Evolutionary conservation across 2,797 vertebrate species (phyloP).

Genomic region (Xerus rutilus): DNA sequence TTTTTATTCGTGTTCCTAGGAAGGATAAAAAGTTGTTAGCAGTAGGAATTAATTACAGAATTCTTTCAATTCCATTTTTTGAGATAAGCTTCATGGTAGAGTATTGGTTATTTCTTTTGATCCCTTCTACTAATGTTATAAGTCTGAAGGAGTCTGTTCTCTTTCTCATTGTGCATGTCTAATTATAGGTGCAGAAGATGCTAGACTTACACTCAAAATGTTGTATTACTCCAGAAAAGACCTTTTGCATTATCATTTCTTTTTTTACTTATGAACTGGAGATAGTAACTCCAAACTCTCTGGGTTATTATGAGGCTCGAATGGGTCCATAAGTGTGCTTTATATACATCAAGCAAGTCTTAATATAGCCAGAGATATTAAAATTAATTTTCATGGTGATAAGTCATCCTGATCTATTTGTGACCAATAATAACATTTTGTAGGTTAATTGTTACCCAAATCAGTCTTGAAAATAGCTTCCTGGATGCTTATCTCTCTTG

Average conservation of each 20-base stretch:
- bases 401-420: not conserved
- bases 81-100: not conserved
- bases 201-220: not conserved
- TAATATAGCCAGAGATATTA: not conserved
- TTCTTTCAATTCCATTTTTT: not conserved
- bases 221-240: not conserved
- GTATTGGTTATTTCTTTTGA: conserved; percentile 38
- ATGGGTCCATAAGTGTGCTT: not conserved
- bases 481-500: not conserved
- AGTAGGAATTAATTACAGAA: conserved; percentile 37
- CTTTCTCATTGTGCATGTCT: not conserved
- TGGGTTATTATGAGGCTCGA: not conserved
- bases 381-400: not conserved
- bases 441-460: not conserved
- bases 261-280: not conserved
- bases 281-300: not conserved
- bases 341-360: not conserved
- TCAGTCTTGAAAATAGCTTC: not conserved
- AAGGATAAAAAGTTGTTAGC: not conserved
- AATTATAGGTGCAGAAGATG: not conserved
- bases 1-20: conserved; percentile 1
- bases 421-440: not conserved
- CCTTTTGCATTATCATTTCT: not conserved
- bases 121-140: not conserved
- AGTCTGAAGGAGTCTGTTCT: not conserved